Base-by-base conservation (phyloP, 2,113 vertebrate genomes). In the Tragulus kanchil region DNA sequence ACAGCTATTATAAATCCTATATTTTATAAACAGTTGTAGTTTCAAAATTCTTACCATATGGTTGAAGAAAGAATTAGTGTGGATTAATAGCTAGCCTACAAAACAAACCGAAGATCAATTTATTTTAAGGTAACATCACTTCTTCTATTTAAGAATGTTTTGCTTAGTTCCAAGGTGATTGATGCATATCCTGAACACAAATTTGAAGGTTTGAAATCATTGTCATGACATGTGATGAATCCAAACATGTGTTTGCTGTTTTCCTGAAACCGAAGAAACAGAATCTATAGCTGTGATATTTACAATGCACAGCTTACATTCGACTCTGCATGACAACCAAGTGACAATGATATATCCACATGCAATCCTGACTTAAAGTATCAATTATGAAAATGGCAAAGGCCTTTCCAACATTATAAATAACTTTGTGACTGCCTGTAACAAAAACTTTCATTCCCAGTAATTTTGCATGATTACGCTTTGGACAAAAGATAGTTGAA, bases 401-500 rank as follows among this genome's bases (percentile, higher is more conserved):
- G 95, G 26, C 61, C 90, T 98, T 97, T 97, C 85, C 93, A 97
- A 86, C 85, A 62, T 59, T 96, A 90, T 96, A 93, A 98, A 96
- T 97, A 97, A 94, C 82, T 96, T 93, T 71, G 83, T 58, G 71
- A 94, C 28, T 82, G 69, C 87, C 75, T 93, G 86, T 19, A 84
- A 98, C 84, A 96, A 97, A 97, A 97, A 93, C 96, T 90, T 14
- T 4, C 0, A 6, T 67, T 96, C 82, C 91, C 56, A 96, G 88
- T 96, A 97, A 98, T 97, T 97, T 98, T 97, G 48, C 31, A 42
- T 97, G 88, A 97, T 96, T 98, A 97, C 94, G 69, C 82, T 96
- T 97, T 94, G 93, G 97, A 98, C 91, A 98, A 93, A 97, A 90
- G 95, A 88, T 31, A 96, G 91, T 90, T 98, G 97, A 98, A 97